Evolutionary conservation across 1,140 invertebrate species (phyloP).

Genomic region (Lucilia sericata): DNA sequence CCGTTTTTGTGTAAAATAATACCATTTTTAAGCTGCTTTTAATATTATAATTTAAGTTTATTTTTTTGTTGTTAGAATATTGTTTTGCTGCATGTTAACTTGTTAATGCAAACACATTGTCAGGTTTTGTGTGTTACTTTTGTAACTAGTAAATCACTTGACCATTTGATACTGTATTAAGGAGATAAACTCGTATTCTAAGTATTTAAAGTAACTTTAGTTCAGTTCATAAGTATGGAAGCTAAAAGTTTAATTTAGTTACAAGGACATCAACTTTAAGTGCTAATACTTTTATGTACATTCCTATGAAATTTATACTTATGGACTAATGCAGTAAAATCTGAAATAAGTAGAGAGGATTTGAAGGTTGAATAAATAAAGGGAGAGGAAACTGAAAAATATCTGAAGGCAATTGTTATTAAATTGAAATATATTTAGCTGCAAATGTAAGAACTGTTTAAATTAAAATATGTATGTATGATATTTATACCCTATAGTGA

Average conservation of each 20-base stretch:
- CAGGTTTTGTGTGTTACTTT: background rate
- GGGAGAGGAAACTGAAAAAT: too few species aligned
- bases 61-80: background rate
- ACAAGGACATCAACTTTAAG: background rate
- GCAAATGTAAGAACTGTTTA: too few species aligned
- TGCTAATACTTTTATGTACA: too few species aligned
- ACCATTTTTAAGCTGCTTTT: conserved; percentile 1
- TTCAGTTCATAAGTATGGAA: background rate
- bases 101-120: background rate
- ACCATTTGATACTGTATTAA: conserved; percentile 1
- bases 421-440: too few species aligned
- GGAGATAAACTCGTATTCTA: background rate
- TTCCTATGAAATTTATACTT: too few species aligned
- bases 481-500: too few species aligned
- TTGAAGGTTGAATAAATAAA: too few species aligned
- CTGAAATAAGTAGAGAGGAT: too few species aligned
- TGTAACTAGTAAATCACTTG: conserved; percentile 23
- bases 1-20: conserved; percentile 1
- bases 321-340: too few species aligned
- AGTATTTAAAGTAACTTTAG: background rate
- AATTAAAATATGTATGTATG: too few species aligned
- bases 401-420: too few species aligned
- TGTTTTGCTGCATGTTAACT: background rate
- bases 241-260: background rate
- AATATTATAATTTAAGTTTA: background rate